Conservation (phyloP, 2,888 invertebrate species). For the Oxyscelio sp. region DNA sequence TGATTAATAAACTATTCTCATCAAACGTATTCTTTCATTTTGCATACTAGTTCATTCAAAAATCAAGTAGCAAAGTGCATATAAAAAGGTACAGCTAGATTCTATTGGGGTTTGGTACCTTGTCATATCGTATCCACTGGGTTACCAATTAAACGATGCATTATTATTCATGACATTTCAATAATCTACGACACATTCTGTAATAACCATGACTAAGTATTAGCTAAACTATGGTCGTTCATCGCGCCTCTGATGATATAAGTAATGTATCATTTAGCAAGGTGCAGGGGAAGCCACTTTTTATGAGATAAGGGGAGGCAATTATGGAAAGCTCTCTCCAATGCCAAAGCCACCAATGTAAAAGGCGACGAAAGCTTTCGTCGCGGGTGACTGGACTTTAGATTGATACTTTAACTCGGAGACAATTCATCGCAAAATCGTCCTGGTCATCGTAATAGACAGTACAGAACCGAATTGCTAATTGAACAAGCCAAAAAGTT, state of each 20-base stretch:
- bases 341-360: constrained; percentile 60
- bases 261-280: constrained; percentile 64
- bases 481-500: too few species aligned
- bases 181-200: constrained; percentile 69
- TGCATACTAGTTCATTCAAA: constrained; percentile 64
- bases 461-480: constrained; percentile 44
- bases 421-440: constrained; percentile 55
- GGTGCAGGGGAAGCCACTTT: constrained; percentile 54
- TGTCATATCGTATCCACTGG: constrained; percentile 60
- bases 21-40: constrained; percentile 19
- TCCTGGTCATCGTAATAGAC: constrained; percentile 59
- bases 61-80: constrained; percentile 58
- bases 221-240: constrained; percentile 65
- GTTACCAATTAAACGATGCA: constrained; percentile 70
- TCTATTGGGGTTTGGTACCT: constrained; percentile 68
- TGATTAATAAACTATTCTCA: constrained; percentile 38
- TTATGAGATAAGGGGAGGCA: constrained; percentile 15
- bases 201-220: constrained; percentile 62
- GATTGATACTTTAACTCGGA: constrained; percentile 63
- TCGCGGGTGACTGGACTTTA: constrained; percentile 33
- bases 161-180: constrained; percentile 64
- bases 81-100: constrained; percentile 41
- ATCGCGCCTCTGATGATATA: constrained; percentile 42
- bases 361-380: constrained; percentile 27
- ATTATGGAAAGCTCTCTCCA: constrained; percentile 57